Conservation (phyloP, 2,888 invertebrate genomes). For the Elysia crispata region DNA sequence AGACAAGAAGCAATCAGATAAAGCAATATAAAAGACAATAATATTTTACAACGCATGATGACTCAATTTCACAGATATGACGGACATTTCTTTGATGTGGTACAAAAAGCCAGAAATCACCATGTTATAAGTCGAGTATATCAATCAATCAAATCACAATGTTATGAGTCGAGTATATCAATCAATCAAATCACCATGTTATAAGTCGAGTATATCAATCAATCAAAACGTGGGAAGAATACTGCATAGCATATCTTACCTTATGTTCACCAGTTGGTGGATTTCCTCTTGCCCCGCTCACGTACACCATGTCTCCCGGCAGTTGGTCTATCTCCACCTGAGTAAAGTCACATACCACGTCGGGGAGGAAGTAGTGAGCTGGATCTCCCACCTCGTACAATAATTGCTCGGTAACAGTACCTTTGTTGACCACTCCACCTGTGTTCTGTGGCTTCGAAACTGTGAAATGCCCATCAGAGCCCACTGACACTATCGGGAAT, state of each 20-base stretch:
- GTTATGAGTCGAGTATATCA: too few species aligned
- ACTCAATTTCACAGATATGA: too few species aligned
- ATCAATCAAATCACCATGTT: too few species aligned
- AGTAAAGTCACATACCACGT: conserved; percentile 79
- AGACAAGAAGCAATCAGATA: too few species aligned
- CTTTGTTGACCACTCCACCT: conserved; percentile 78
- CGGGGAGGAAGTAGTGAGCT: conserved; percentile 78
- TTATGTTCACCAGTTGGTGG: conserved; percentile 78
- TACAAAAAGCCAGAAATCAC: too few species aligned
- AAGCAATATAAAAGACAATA: too few species aligned
- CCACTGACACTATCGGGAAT: conserved; percentile 79
- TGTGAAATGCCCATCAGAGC: conserved; percentile 75
- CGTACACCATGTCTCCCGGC: conserved; percentile 71
- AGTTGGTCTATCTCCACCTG: conserved; percentile 73
- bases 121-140: too few species aligned
- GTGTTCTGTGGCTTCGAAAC: conserved; percentile 79
- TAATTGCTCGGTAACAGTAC: conserved; percentile 79
- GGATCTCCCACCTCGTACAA: conserved; percentile 80
- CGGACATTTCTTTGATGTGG: not conserved
- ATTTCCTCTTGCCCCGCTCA: conserved; percentile 78
- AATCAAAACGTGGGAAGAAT: too few species aligned
- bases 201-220: too few species aligned
- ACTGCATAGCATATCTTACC: too few species aligned
- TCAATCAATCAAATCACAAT: too few species aligned
- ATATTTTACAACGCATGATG: too few species aligned